Base-by-base conservation (phyloP, 2,888 invertebrate genomes). In the Yponomeuta evonymella region DNA sequence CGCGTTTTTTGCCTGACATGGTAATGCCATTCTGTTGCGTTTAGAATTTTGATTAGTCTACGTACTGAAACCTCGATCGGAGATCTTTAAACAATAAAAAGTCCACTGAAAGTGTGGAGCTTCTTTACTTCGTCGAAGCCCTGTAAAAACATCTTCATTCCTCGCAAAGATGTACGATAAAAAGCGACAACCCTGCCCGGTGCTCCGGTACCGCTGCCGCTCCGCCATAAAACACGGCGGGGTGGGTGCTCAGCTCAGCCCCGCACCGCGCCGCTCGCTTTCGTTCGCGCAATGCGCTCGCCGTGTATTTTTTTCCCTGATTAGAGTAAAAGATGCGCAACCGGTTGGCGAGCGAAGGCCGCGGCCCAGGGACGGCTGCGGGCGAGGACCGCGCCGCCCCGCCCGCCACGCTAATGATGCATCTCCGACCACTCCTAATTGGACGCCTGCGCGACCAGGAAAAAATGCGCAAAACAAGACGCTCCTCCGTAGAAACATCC, bases 281-380 rank as follows among this genome's bases (percentile, higher is more conserved):
- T 90, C 87, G 83, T 88, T 87, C 79, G 88, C 85, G 85, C 84
- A 58, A 85, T 83, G 85, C 82, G 81, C 79, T 81, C 82, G 77
- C 78, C 80, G 83, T 79, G 85, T 85, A 83, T 87, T 90, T 90
- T 90, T 87, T 84, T 78, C 83, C 82, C 83, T 88, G 91, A 90
- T 91, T 90, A 89, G 89, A 90, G 89, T 85, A 88, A 87, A 88
- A 89, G 89, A 90, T 87, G 90, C 85, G 80, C 87, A 89, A 92
- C 90, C 90, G 90, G 91, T 92, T 85, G 81, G 77, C 80, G 80
- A 76, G 82, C 87, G 89, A 90, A 91, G 90, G 90, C 85, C 90
- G 88, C 82, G 51, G 81, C 80, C 83, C 83, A 83, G 86, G 84
- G 84, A 80, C 83, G 85, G 71, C 70, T 72, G 74, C 76, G 78